Base-by-base conservation (phyloP, 2,113 vertebrate species). In the Triplophysa tibetana region DNA sequence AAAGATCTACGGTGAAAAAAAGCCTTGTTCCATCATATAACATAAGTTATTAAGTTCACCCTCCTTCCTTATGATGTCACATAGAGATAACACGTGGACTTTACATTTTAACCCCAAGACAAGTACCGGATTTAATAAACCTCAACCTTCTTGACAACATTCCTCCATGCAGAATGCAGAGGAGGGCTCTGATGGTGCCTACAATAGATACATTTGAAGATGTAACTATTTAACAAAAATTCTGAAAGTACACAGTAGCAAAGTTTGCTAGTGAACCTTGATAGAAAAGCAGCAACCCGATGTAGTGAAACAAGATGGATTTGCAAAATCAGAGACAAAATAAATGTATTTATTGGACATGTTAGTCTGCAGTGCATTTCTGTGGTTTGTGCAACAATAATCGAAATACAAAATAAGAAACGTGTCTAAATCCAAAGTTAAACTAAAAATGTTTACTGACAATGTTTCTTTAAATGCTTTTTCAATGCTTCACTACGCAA, bases 51-150 rank as follows among this genome's bases (percentile, higher is more conserved):
- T 23, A 72, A 58, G 54, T 65, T 72, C 33, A 82, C 14, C 64
- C 70, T 61, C n/a, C 33, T 58, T 45, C 70, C n/a, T 70, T 38
- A 12, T 21, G 66, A 48, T 72, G 48, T 70, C 61, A 45, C 70
- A 19, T 0, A 68, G 12, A 83, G 90, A 92, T 93, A 92, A 91
- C 24, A 75, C 2, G 11, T 86, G 91, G 90, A 94, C 93, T 93
- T 93, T 91, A 91, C 69, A 80, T 70, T 87, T 68, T 88, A 63
- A 82, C 81, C 81, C 50, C 84, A 81, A 85, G 86, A 84, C 24
- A 45, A 58, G 74, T 58, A 64, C 33, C 8, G 41, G 17, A 26
- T 66, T 56, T 88, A 88, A 89, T 89, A 79, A 74, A 19, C 80
- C 38, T 79, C 76, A 26, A 1, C 4, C 2, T 17, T 63, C 29